Conservation (phyloP, 2,888 invertebrate genomes). For the Cephus sareptanus region DNA sequence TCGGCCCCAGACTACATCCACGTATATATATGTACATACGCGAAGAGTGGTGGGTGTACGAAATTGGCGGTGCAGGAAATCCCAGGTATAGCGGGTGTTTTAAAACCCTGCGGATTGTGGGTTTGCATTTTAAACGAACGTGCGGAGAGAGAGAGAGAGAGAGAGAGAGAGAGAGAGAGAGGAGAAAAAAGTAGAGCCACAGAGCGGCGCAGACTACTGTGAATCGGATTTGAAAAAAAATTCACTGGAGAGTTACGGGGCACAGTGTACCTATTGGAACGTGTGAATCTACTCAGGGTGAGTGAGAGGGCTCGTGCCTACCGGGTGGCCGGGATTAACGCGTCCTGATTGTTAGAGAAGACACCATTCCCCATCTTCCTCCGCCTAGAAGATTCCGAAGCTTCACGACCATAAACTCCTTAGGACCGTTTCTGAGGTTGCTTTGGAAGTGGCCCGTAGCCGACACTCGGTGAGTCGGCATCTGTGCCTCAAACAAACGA, state of each 20-base stretch:
- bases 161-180: constrained; percentile 13
- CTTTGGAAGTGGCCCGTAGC: background rate
- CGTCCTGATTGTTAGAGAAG: background rate
- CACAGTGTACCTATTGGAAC: constrained; percentile 21
- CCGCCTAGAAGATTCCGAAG: background rate
- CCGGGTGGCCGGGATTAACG: constrained; percentile 1
- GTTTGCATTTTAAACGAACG: constrained; percentile 56
- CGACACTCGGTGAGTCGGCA: constrained; percentile 7
- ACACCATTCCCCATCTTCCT: background rate
- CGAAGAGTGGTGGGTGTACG: constrained; percentile 11
- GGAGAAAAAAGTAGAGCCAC: constrained; percentile 4
- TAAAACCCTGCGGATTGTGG: constrained; percentile 42
- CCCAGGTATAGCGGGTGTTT: constrained; percentile 33
- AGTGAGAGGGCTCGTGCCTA: background rate
- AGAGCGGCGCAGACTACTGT: constrained; percentile 31
- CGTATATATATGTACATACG: background rate
- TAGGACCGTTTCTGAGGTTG: background rate
- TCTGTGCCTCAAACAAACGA: constrained; percentile 13
- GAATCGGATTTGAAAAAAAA: constrained; percentile 52
- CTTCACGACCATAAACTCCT: background rate
- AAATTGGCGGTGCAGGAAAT: constrained; percentile 39
- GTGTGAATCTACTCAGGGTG: constrained; percentile 9
- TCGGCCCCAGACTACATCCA: background rate
- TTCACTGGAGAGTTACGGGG: constrained; percentile 42
- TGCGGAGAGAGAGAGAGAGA: constrained; percentile 3